Percentiles rank a stretch among this genome's conserved stretches.
These are phyloP conservation scores for Parauchenoglanis punctatus DNA, from an alignment of 2,797 vertebrate genomes.

Conservation along the genomic window DNA sequence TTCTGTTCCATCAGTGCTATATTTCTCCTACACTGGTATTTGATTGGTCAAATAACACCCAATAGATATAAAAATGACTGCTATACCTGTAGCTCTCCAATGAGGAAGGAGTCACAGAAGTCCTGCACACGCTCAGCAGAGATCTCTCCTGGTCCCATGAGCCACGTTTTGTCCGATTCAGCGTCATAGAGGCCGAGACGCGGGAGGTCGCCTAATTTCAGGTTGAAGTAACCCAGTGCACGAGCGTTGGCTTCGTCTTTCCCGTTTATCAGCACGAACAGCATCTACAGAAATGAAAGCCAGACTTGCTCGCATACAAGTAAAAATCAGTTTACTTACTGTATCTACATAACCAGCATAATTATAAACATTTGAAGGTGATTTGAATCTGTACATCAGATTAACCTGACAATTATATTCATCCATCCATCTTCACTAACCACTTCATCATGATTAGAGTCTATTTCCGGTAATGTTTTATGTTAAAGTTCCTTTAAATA, in stretches of 20 bases:
- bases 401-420: neutral
- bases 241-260: slow-evolving; percentile 74
- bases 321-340: neutral
- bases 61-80: neutral
- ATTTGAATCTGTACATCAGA: neutral
- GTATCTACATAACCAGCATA: neutral
- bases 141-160: slow-evolving; percentile 77
- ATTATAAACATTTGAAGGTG: neutral
- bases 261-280: slow-evolving; percentile 88
- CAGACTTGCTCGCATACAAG: slow-evolving; percentile 29
- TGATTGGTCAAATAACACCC: neutral
- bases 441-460: neutral
- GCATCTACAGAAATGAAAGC: slow-evolving; percentile 76
- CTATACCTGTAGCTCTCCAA: slow-evolving; percentile 75
- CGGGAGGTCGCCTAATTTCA: slow-evolving; percentile 83
- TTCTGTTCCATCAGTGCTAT: neutral
- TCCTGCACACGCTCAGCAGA: slow-evolving; percentile 72
- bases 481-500: neutral
- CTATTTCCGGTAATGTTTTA: neutral
- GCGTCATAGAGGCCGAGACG: slow-evolving; percentile 83
- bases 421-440: neutral
- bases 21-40: neutral
- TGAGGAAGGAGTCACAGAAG: slow-evolving; percentile 82
- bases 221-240: slow-evolving; percentile 81
- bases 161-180: slow-evolving; percentile 78